These are phyloP conservation scores for Gorsachius goisagi DNA, from an alignment of 2,113 vertebrate species.

Conservation along the genomic window DNA sequence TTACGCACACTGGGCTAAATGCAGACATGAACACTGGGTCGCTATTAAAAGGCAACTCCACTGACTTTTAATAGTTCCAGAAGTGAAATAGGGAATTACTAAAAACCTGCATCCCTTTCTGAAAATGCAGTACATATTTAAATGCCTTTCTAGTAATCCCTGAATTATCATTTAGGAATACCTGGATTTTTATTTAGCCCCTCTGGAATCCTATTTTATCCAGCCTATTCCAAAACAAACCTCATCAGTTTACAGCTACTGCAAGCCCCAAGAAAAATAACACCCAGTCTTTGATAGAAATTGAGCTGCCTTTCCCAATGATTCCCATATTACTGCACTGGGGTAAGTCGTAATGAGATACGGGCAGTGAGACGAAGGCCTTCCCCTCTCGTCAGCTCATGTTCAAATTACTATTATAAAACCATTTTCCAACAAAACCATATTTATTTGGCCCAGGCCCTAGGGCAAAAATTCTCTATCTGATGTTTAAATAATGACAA, in stretches of 20 bases:
- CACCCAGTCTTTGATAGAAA: not conserved
- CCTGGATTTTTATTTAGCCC: not conserved
- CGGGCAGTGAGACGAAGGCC: not conserved
- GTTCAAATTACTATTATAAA: constrained; percentile 38
- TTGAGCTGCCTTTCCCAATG: not conserved
- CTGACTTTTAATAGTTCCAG: not conserved
- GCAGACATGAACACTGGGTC: not conserved
- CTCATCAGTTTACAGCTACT: not conserved
- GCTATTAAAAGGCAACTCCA: not conserved
- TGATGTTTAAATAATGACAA: constrained; percentile 57
- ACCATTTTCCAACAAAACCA: constrained; percentile 9
- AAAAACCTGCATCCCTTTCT: not conserved
- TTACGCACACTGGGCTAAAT: not conserved
- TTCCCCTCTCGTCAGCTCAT: not conserved
- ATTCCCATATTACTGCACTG: not conserved
- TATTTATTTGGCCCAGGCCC: constrained; percentile 40
- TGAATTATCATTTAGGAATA: not conserved
- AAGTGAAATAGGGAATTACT: not conserved
- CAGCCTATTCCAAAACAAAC: not conserved
- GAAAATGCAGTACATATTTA: not conserved
- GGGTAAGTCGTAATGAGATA: not conserved
- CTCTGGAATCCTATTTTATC: not conserved
- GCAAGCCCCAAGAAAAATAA: not conserved
- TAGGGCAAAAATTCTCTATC: constrained; percentile 33
- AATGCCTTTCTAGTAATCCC: not conserved